Base-by-base conservation (phyloP, 2,113 vertebrate species). In the Otolemur garnettii region DNA sequence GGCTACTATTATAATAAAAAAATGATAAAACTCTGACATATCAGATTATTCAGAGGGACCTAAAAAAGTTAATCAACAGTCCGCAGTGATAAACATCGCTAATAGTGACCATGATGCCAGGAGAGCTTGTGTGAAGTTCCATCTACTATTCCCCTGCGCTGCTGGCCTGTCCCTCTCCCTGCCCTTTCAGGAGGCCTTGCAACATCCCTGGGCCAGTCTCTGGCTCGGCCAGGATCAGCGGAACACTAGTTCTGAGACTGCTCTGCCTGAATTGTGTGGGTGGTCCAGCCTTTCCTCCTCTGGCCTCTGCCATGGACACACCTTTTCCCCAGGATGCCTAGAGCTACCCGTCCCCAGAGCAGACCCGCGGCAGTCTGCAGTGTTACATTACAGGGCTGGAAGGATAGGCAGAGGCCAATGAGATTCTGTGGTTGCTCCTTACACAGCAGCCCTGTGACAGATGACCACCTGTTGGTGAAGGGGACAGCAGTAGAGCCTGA, bases 1-100 rank as follows among this genome's bases (percentile, higher is more conserved):
- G 5, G 19, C 13, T 60, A 4, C 35, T 15, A 26, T 5, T 2
- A 10, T 50, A 50, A 50, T 50, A 50, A 50, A 50, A 50, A 13
- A 50, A 62, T 30, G 2, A 0, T 1, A 10, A 75, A 4, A 3
- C 8, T 5, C 50, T 42, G 59, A 7, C 12, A 5, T 1, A 0
- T 11, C 10, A 0, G n/a, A 5, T 15, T 24, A 10, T 2, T 60
- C 62, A 17, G 3, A 24, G 28, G 42, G 35, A 24, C 55, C 62
- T 18, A 17, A 28, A 42, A 62, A 59, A 35, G 72, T 17, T 7
- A 38, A 22, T 66, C 26, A 14, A 7, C 2, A 35, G 7, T 53
- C 77, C 11, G 14, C 72, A 28, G 28, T 3, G 11, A 26, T 19
- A 26, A 53, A 18, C 69, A 1, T 15, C 38, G n/a, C 68, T 17